Evolutionary conservation across 2,797 vertebrate species (phyloP), one percentile per base, ranked within the genome.

Genomic region (Enoplosus armatus): DNA sequence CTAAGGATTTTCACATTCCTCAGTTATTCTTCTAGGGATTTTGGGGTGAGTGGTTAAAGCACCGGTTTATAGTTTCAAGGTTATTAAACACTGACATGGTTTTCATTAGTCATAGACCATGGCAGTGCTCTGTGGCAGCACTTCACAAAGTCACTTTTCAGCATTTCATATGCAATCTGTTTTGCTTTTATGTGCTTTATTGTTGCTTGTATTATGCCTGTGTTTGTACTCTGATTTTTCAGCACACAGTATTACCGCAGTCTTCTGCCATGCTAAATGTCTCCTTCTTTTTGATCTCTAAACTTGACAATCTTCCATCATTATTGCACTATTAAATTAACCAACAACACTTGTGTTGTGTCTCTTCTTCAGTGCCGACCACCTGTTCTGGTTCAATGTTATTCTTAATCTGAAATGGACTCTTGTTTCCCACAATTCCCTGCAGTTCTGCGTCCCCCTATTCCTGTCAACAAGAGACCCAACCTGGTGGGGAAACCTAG

Each of bases 401-500:
- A 72, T 58, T 82, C 41, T 65, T 82, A 85, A 85, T 65, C 54
- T 89, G 62, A 77, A 61, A 72, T 64, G 72, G 39, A 75, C 58
- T 91, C 72, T 84, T 82, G 18, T 94, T 94, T 91, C 77, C 75
- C 86, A 87, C 63, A 68, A 77, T 85, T 78, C 73, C 53, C 63
- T 71, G 74, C 84, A 87, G 89, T 81, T 79, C 85, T 72, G 61
- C 88, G 1, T 6, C 75, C 86, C 2, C 4, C 77, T 61, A 59
- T 70, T 85, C 84, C 87, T 59, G 85, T 65, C 62, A 93, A 90
- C 87, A 91, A 92, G 77, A 91, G 60, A 62, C 61, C 75, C 67
- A 96, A 95, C 91, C 84, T 94, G 85, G 94, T 94, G 86, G 92
- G 89, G 66, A 93, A 95, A 74, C 84, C 83, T 9, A 87, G 65